A percentile compares a stretch with the other conserved stretches of the same genome.
Conservation (phyloP, 2,888 invertebrate genomes). For the Erannis defoliaria region DNA sequence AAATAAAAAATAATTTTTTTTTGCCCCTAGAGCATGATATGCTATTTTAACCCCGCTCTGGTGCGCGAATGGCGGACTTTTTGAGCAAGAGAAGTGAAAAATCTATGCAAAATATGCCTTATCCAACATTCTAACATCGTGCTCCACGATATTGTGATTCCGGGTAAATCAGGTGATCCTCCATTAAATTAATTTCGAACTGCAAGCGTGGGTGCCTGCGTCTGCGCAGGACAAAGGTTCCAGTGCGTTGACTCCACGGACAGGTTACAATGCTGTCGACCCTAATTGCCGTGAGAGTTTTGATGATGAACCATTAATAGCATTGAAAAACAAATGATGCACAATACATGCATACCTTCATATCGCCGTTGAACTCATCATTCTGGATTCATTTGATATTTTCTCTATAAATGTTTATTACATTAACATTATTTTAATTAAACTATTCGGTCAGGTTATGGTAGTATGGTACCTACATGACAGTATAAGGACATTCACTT, state of each 20-base stretch:
- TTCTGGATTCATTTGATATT: no score
- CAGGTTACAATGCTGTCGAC: not conserved
- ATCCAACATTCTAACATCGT: conserved; percentile 23
- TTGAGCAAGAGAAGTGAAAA: not conserved
- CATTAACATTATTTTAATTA: no score
- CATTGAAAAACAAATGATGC: not conserved
- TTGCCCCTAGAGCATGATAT: no score
- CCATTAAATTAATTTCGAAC: conserved; percentile 50
- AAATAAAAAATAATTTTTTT: no score
- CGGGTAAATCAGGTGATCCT: conserved; percentile 48
- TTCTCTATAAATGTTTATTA: no score
- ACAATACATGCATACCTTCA: no score
- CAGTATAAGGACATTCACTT: no score
- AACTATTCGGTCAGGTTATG: no score
- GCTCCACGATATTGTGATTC: conserved; percentile 30
- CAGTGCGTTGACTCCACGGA: conserved; percentile 52
- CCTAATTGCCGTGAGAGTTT: conserved; percentile 26
- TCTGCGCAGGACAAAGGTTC: conserved; percentile 43
- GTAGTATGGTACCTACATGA: no score
- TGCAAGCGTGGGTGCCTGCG: conserved; percentile 34
- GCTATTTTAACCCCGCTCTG: no score
- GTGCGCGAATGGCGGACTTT: not conserved
- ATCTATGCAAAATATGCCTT: conserved; percentile 2
- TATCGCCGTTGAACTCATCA: no score
- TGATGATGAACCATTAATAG: not conserved